Percentiles rank a stretch among this genome's conserved stretches.
Conservation (phyloP, 2,113 vertebrate genomes). For the Epinephelus cyanopodus region DNA sequence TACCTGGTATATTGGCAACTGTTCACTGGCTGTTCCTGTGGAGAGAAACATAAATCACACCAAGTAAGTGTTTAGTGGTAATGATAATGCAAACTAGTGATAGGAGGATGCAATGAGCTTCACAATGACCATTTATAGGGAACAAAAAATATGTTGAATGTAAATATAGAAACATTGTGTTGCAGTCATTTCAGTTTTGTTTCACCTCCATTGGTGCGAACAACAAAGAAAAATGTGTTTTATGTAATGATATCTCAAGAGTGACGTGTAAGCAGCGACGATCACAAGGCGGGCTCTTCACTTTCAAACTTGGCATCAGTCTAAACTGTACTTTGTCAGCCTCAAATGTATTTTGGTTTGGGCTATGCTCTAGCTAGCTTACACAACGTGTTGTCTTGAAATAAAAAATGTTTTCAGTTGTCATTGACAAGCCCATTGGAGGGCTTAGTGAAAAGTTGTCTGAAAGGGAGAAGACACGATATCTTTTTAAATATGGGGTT, state of each 20-base stretch:
- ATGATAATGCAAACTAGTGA: neutral
- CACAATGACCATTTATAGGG: no score
- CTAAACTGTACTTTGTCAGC: no score
- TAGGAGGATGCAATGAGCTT: neutral
- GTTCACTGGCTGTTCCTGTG: slow-evolving; percentile 65
- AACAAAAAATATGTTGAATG: neutral
- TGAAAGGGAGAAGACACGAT: neutral
- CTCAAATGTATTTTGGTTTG: no score
- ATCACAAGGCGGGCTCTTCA: neutral
- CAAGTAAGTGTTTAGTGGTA: neutral
- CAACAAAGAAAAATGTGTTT: neutral
- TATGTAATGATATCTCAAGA: neutral
- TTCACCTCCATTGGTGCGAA: neutral
- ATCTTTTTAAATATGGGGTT: neutral
- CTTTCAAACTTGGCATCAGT: no score
- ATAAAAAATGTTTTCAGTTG: no score
- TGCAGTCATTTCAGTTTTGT: neutral
- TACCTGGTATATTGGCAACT: slow-evolving; percentile 80
- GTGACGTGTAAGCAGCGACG: neutral
- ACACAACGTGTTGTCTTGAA: no score
- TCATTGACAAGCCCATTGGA: neutral
- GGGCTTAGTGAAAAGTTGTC: neutral
- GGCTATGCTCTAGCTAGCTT: no score
- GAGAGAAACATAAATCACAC: slow-evolving; percentile 50
- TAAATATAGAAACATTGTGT: neutral